phyloP scores from a whole-genome alignment of 2,888 invertebrate genomes.

The Caenorhabditis afra region DNA sequence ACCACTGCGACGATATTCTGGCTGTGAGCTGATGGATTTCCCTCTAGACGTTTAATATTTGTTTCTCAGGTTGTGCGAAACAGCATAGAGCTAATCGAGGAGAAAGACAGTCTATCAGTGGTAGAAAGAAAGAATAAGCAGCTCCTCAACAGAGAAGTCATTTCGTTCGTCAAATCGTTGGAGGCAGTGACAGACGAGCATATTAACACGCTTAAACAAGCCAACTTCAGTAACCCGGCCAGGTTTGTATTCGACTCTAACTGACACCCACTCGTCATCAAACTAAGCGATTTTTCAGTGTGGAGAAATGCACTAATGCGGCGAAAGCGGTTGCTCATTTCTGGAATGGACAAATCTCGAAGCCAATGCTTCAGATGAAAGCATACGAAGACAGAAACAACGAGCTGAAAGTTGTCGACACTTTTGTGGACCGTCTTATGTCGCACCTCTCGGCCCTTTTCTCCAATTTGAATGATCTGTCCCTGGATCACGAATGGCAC shows the following conservation, averaged over 20 bases:
- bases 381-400: constrained; percentile 69
- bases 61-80: constrained; percentile 91
- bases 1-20: constrained; percentile 87
- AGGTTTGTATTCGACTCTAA: too few species aligned
- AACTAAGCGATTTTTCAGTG: constrained; percentile 64
- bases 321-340: constrained; percentile 73
- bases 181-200: constrained; percentile 74
- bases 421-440: constrained; percentile 89
- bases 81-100: constrained; percentile 92
- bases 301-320: constrained; percentile 76
- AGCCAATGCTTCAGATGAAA: constrained; percentile 69
- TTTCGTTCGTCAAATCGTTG: constrained; percentile 68
- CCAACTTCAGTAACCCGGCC: constrained; percentile 77
- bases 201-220: constrained; percentile 70
- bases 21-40: constrained; percentile 74
- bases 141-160: constrained; percentile 58
- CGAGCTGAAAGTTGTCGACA: constrained; percentile 86
- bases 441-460: constrained; percentile 95
- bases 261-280: too few species aligned
- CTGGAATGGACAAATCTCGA: constrained; percentile 66
- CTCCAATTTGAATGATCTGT: constrained; percentile 86
- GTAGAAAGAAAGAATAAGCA: constrained; percentile 91
- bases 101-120: constrained; percentile 91
- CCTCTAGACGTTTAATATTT: constrained; percentile 82
- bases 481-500: constrained; percentile 73